phyloP scores from a whole-genome alignment of 2,113 vertebrate genomes.

The Catharus fuscescens region DNA sequence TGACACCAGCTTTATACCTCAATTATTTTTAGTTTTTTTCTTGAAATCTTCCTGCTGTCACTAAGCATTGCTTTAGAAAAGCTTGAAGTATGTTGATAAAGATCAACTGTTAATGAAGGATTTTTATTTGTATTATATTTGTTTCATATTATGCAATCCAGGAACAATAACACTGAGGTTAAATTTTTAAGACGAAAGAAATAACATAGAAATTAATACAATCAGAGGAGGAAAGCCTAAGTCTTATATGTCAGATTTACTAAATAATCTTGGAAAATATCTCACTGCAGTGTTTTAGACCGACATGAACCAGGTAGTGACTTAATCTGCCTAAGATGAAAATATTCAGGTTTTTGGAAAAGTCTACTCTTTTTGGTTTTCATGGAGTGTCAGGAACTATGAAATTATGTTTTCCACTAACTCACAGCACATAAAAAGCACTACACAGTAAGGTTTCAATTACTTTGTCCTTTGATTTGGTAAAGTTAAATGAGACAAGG shows the following conservation, averaged over 20 bases:
- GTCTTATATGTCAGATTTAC: neutral
- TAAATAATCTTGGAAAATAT: neutral
- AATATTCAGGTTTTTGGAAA: neutral
- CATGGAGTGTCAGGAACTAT: neutral
- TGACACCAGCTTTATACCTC: rapidly evolving
- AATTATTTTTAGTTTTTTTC: neutral
- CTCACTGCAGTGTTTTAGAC: neutral
- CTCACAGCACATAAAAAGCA: neutral
- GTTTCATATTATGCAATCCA: neutral
- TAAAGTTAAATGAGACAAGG: neutral
- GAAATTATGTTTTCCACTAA: neutral
- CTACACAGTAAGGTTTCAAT: neutral
- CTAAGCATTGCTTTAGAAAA: neutral
- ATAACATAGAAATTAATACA: neutral
- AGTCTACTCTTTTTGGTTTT: neutral
- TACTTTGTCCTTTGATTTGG: neutral
- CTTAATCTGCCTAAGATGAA: neutral
- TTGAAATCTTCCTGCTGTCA: neutral
- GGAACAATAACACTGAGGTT: rapidly evolving
- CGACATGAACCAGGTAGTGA: neutral
- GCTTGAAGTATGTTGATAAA: neutral
- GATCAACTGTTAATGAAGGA: neutral
- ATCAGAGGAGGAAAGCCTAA: neutral
- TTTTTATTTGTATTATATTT: neutral
- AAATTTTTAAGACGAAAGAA: neutral